Percentiles rank a stretch among this genome's conserved stretches.
Evolutionary conservation across 2,797 vertebrate species (phyloP).

Genomic region (Ctenosaura bakeri): DNA sequence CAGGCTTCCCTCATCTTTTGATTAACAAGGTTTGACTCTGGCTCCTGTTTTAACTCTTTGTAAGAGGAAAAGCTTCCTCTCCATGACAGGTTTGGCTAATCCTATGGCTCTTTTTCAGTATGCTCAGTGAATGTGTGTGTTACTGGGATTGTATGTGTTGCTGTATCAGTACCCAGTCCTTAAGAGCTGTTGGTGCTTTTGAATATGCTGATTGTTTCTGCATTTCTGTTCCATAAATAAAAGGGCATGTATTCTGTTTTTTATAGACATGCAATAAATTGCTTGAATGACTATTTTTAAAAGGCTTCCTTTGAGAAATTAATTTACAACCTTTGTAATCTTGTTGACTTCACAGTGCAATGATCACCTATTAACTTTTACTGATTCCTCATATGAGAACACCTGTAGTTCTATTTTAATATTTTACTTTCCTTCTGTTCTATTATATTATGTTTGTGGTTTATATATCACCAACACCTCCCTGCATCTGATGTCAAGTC

Average conservation of each 20-base stretch:
- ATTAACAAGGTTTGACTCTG: neutral
- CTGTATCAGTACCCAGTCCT: neutral
- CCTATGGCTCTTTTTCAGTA: neutral
- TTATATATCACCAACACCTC: neutral
- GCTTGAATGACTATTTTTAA: conserved; percentile 4
- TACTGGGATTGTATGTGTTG: neutral
- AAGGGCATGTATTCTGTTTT: neutral
- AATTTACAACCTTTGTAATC: conserved; percentile 20
- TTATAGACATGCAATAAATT: conserved; percentile 26
- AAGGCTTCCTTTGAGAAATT: conserved; percentile 27
- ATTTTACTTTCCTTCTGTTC: neutral
- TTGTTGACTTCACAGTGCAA: conserved; percentile 28
- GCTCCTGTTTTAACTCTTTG: neutral
- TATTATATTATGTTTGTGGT: neutral
- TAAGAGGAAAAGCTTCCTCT: neutral
- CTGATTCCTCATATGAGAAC: conserved; percentile 14
- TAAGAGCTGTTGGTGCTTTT: neutral
- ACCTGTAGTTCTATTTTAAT: neutral
- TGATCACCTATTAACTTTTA: conserved; percentile 17
- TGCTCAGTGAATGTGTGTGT: neutral
- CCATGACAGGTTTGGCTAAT: neutral
- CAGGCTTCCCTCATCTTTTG: neutral
- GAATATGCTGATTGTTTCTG: neutral
- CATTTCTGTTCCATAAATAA: neutral
- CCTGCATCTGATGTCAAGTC: neutral